Evolutionary conservation across 2,797 vertebrate genomes (phyloP).

Genomic region (Benthosema pterotum): DNA sequence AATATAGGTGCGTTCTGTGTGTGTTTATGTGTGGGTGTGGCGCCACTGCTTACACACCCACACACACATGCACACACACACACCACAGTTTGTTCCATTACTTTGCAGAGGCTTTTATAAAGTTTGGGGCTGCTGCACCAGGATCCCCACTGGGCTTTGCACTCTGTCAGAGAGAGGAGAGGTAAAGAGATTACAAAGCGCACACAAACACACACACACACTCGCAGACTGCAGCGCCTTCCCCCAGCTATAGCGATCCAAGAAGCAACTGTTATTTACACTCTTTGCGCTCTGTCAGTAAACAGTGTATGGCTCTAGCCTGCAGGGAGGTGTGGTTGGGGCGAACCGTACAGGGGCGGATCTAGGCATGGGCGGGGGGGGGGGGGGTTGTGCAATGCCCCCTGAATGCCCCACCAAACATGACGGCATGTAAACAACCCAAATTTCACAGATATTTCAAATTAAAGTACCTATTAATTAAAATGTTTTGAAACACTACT

Average conservation of each 20-base stretch:
- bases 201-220: conserved; percentile 28
- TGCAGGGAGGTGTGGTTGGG: conserved; percentile 34
- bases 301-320: conserved; percentile 48
- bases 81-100: conserved; percentile 8
- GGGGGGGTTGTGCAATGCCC: too few species aligned
- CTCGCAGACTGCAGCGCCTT: conserved; percentile 32
- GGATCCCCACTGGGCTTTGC: conserved; percentile 46
- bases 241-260: conserved; percentile 39
- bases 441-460: too few species aligned
- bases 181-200: conserved; percentile 41
- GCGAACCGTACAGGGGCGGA: conserved; percentile 35
- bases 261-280: conserved; percentile 51
- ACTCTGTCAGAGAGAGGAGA: conserved; percentile 38
- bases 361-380: too few species aligned
- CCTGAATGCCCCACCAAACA: too few species aligned
- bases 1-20: too few species aligned
- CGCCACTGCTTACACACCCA: too few species aligned
- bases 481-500: too few species aligned
- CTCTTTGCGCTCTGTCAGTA: conserved; percentile 31
- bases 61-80: background rate
- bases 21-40: conserved; percentile 1
- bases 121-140: conserved; percentile 49
- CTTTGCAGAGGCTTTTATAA: conserved; percentile 40
- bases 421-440: too few species aligned
- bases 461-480: too few species aligned